These are phyloP conservation scores for Nezara viridula DNA, from an alignment of 2,888 invertebrate species.

Conservation along the genomic window DNA sequence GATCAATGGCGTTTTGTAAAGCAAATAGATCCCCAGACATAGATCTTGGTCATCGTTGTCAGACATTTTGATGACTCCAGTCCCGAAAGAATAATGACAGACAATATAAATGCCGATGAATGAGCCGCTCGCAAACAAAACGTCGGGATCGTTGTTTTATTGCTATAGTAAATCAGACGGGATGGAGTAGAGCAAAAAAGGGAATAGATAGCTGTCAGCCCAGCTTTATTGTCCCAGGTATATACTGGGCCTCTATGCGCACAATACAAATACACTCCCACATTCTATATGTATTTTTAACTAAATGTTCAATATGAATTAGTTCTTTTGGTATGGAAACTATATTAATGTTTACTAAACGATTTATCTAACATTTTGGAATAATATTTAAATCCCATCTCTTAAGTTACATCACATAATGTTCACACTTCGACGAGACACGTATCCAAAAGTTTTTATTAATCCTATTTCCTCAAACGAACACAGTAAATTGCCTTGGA, in stretches of 20 bases:
- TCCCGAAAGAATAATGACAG: slow-evolving; percentile 1
- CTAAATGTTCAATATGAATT: not conserved
- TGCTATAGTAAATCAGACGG: not conserved
- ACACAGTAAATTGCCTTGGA: too few species aligned
- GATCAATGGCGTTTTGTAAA: not conserved
- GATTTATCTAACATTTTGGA: not conserved
- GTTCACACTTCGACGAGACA: too few species aligned
- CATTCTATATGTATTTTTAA: not conserved
- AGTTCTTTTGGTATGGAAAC: not conserved
- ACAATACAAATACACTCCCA: not conserved
- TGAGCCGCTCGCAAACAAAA: slow-evolving; percentile 22
- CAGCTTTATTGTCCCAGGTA: slow-evolving; percentile 10
- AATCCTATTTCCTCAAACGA: too few species aligned
- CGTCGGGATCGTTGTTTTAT: slow-evolving; percentile 15
- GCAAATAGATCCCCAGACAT: not conserved
- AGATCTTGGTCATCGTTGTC: slow-evolving; percentile 10
- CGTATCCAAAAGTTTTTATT: too few species aligned
- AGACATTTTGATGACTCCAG: not conserved
- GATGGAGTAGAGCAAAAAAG: not conserved
- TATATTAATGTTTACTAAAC: too few species aligned
- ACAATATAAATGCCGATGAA: slow-evolving; percentile 17
- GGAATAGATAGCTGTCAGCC: slow-evolving; percentile 13
- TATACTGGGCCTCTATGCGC: not conserved
- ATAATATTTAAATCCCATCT: not conserved
- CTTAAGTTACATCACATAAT: too few species aligned